Evolutionary conservation across 1,140 invertebrate genomes (phyloP), one percentile per base, ranked within the genome.

Genomic region (Drosophila watanabei): DNA sequence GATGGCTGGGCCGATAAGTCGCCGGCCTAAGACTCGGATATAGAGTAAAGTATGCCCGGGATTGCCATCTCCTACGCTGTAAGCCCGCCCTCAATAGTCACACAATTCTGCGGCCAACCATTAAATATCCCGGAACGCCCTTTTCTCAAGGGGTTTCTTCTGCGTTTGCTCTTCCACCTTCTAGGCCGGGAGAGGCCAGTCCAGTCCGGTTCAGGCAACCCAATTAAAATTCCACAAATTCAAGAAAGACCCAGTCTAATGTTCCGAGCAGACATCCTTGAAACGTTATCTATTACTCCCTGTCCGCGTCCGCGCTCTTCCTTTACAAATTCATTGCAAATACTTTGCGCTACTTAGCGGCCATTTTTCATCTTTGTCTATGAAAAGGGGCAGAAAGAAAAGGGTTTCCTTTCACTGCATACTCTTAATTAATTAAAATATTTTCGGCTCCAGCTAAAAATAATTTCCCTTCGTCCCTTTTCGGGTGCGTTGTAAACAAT

Each of bases 361-460:
- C 41, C 39, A 64, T 75, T 75, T 75, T 64, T 69, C 43, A 68
- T 60, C 24, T 70, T 41, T 60, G 46, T 51, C 71, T 75, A 52
- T 73, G 69, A 35, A 63, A 63, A 45, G 39, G n/a, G 11, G 24
- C 11, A 24, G 6, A 66, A 64, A 79, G 24, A 24, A 87, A 88
- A 80, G 80, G 76, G 84, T 73, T 88, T 35, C 65, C 43, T 70
- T 79, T 75, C 51, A 45, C 51, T 60, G 75, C 64, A 58, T 59
- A 79, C 85, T 86, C 66, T 73, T 83, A 73, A 83, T 88, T 87
- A 87, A 88, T 88, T 79, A 83, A 80, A 87, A 80, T 88, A 88
- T 80, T 88, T 72, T 60, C 32, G 43, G 28, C 16, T 57, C 28
- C 37, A 49, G 41, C 51, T 71, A 72, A 81, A 80, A 41, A 76